These are phyloP conservation scores for Brachionus koreanus DNA, from an alignment of 1,140 invertebrate genomes.

Conservation along the genomic window DNA sequence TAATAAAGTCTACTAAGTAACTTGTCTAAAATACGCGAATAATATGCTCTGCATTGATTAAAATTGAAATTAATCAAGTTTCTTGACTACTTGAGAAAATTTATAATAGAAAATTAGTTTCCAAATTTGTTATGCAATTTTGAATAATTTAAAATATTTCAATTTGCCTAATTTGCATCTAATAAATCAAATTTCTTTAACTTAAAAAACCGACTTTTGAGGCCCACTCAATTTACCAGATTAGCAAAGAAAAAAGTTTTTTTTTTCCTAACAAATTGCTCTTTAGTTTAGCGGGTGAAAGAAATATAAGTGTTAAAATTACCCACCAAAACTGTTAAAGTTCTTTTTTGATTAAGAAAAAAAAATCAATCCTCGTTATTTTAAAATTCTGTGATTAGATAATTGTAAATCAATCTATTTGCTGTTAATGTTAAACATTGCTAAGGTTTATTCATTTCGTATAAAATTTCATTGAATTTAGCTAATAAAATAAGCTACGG, in stretches of 20 bases:
- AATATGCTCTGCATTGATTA: neutral
- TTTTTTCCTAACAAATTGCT: too few species aligned
- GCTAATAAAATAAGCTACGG: neutral
- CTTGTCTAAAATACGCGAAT: neutral
- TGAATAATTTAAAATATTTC: neutral
- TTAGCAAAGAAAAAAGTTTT: too few species aligned
- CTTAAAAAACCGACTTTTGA: neutral
- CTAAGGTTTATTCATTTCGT: neutral
- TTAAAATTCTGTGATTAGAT: too few species aligned
- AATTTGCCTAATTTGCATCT: neutral
- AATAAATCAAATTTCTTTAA: neutral
- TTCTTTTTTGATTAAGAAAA: too few species aligned
- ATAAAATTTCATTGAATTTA: neutral
- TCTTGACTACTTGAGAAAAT: neutral
- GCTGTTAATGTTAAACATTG: too few species aligned
- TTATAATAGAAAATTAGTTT: neutral
- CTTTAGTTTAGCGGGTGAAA: too few species aligned
- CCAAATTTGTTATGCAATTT: neutral
- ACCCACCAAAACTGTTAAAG: too few species aligned
- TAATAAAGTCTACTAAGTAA: neutral
- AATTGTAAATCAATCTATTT: too few species aligned
- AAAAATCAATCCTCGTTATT: too few species aligned
- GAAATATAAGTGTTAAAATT: too few species aligned
- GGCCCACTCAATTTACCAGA: too few species aligned
- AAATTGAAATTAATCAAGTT: neutral